Evolutionary conservation across 2,113 vertebrate genomes (phyloP).

Genomic region (Corydoras maculifer): DNA sequence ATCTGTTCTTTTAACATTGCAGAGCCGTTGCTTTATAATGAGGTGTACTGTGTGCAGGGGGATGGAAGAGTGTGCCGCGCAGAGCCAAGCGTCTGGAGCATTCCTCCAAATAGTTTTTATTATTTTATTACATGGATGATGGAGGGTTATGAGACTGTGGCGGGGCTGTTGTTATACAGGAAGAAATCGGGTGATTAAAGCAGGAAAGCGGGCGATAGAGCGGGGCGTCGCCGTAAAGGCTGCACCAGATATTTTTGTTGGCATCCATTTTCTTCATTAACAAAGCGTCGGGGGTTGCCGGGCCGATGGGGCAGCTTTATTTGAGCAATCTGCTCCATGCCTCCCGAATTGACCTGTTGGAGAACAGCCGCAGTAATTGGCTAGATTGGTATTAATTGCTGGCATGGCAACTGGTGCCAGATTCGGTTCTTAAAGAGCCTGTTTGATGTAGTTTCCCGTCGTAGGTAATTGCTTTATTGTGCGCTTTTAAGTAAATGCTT

Average conservation of each 20-base stretch:
- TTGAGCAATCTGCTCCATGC: constrained; percentile 36
- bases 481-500: constrained; percentile 27
- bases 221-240: constrained; percentile 3
- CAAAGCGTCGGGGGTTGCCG: constrained; percentile 34
- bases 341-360: constrained; percentile 32
- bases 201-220: constrained; percentile 9
- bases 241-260: constrained; percentile 33
- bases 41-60: neutral
- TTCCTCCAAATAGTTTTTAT: neutral
- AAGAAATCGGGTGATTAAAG: neutral
- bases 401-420: constrained; percentile 29
- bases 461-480: constrained; percentile 27
- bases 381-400: constrained; percentile 46
- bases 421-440: constrained; percentile 28
- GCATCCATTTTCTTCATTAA: constrained; percentile 41
- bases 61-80: neutral
- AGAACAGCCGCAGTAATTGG: constrained; percentile 32
- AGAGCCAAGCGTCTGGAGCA: neutral
- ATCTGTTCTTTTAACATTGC: constrained; percentile 15
- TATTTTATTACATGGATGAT: neutral
- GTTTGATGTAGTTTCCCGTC: constrained; percentile 32
- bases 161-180: neutral
- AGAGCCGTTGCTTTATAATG: constrained; percentile 1
- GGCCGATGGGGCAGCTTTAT: constrained; percentile 27
- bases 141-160: neutral